Conservation (phyloP, 2,888 invertebrate species). For the Philopedon plagiatum region DNA sequence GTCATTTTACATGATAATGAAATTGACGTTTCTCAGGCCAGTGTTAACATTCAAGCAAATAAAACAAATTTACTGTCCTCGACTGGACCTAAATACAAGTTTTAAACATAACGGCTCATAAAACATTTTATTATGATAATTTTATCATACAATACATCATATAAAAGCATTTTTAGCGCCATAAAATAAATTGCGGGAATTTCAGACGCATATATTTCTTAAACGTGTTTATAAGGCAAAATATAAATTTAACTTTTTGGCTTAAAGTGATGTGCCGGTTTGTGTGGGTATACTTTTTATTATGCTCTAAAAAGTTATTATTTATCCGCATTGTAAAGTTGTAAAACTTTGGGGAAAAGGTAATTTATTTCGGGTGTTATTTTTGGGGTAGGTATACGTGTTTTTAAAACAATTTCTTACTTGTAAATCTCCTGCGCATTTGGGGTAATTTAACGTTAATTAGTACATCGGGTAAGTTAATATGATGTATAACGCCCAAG, state of each 20-base stretch:
- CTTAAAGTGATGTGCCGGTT: constrained; percentile 4
- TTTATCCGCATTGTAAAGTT: constrained; percentile 7
- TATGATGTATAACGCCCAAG: no score
- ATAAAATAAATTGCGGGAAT: constrained; percentile 11
- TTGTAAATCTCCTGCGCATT: no score
- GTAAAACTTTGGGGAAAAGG: constrained; percentile 10
- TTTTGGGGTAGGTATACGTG: background rate
- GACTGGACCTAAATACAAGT: background rate
- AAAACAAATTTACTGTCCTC: background rate
- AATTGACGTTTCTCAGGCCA: no score
- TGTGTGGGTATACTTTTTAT: background rate
- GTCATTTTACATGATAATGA: no score
- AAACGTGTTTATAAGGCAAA: constrained; percentile 6
- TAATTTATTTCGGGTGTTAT: background rate
- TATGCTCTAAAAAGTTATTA: constrained; percentile 7
- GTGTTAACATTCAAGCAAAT: background rate
- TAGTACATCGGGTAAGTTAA: no score
- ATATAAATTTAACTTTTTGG: constrained; percentile 1
- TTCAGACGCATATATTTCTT: constrained; percentile 10
- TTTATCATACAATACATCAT: constrained; percentile 4
- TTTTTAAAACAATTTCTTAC: no score
- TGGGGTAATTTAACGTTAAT: no score
- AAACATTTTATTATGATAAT: constrained; percentile 8
- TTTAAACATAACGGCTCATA: constrained; percentile 2
- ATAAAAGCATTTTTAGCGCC: background rate